Evolutionary conservation across 2,797 vertebrate genomes (phyloP).

Genomic region (Danionella dracula): DNA sequence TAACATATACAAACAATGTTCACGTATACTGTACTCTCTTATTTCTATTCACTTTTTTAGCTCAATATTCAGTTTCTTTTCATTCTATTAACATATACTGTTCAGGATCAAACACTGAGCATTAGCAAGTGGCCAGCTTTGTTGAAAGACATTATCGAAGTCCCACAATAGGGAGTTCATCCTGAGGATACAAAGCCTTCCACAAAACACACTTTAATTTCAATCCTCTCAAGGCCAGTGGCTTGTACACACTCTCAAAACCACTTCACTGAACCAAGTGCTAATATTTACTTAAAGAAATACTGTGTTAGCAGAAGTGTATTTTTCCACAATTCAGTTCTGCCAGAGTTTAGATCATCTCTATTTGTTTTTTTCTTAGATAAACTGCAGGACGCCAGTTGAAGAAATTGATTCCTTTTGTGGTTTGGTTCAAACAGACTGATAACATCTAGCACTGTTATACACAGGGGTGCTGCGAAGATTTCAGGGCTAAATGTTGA

Average conservation of each 20-base stretch:
- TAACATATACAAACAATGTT: too few species aligned
- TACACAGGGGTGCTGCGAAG: background rate
- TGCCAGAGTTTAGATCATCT: background rate
- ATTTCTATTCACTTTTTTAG: too few species aligned
- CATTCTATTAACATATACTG: background rate
- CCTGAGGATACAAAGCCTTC: background rate
- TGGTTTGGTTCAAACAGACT: constrained; percentile 30
- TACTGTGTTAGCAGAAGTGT: background rate
- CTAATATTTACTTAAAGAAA: constrained; percentile 1
- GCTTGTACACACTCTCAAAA: background rate
- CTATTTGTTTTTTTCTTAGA: constrained; percentile 1
- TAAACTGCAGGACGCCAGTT: background rate
- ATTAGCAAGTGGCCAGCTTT: background rate
- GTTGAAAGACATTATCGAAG: constrained; percentile 3
- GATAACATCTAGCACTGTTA: constrained; percentile 11
- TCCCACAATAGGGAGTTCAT: constrained; percentile 14
- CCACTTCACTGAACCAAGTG: background rate
- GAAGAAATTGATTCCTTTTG: background rate
- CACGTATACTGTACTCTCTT: too few species aligned
- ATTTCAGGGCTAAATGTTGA: constrained; percentile 1
- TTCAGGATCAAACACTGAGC: background rate
- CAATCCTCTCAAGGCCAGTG: background rate
- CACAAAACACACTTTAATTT: constrained; percentile 16
- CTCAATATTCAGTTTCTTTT: too few species aligned
- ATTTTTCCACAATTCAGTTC: background rate